Evolutionary conservation across 2,797 vertebrate species (phyloP), one percentile per base, ranked within the genome.

Genomic region (Mionectes olivaceus): DNA sequence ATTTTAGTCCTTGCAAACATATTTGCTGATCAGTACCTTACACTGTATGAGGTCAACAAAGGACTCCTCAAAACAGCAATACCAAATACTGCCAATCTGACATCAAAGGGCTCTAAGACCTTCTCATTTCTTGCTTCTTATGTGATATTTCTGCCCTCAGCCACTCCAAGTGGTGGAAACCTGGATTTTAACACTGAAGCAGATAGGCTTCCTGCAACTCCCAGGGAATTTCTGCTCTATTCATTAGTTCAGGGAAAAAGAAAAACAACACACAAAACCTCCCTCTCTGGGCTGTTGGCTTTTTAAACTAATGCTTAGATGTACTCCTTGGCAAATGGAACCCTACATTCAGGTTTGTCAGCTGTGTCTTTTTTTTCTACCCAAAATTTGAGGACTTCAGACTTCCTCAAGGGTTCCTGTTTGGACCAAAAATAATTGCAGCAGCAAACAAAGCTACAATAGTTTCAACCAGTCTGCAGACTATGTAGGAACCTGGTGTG

Each of bases 401-500:
- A 19, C 5, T 68, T 82, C 9, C 75, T 73, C 21, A 56, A 52
- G 19, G 12, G 41, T 69, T 76, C 33, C 6, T 76, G 10, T 8
- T 13, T 73, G 59, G 10, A 76, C 13, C 24, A 73, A 69, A 90
- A 76, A 7, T 2, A 76, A 32, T 56, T 53, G 25, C 37, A 86
- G 37, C 47, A 49, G 37, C 52, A 69, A 44, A 33, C 65, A 28
- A 32, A 64, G 35, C 9, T 64, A 19, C 28, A 70, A 49, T 23
- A 49, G 35, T 81, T 87, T n/a, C 23, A 65, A 13, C 11, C 44
- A 53, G 23, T 41, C n/a, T 32, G 19, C 0, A 2, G 83, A 27
- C 18, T 9, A 7, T 1, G 1, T 32, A 46, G 56, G 74, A 81
- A 57, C 10, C 2, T 0, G 0, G 11, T 25, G 32, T 1, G 1